phyloP scores from a whole-genome alignment of 2,113 vertebrate species.

The Rhea pennata region DNA sequence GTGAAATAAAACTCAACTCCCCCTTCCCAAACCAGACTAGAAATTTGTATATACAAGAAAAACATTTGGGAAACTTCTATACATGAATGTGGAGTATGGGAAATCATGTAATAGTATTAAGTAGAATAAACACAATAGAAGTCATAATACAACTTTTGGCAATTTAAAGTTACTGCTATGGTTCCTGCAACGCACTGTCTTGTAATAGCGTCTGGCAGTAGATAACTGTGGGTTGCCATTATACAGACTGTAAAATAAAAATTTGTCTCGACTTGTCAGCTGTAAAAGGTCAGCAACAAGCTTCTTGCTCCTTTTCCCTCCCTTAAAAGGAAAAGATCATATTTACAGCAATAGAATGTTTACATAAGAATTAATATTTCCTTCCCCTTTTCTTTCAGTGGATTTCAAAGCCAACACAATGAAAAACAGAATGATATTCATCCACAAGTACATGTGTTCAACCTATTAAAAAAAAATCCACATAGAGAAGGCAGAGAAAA shows the following conservation, averaged over 20 bases:
- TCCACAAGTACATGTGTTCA: background rate
- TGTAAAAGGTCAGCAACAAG: background rate
- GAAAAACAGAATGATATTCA: background rate
- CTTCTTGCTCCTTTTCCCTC: background rate
- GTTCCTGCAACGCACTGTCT: background rate
- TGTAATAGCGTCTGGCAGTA: slow-evolving; percentile 17
- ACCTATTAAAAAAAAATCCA: background rate
- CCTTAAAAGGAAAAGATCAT: background rate
- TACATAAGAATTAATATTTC: background rate
- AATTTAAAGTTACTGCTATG: background rate
- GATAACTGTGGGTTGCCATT: background rate
- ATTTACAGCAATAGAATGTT: background rate
- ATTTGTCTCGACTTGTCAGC: background rate
- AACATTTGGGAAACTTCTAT: background rate
- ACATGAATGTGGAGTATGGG: background rate
- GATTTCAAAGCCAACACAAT: background rate
- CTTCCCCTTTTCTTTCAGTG: background rate
- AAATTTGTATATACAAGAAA: background rate
- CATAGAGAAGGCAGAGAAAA: background rate
- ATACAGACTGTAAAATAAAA: background rate
- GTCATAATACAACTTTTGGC: background rate
- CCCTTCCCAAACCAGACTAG: background rate
- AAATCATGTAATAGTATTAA: background rate
- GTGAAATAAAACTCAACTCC: background rate
- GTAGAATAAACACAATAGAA: background rate